Percentiles rank a stretch among this genome's conserved stretches.
phyloP scores from a whole-genome alignment of 1,140 invertebrate species.

The Drosophila lini region DNA sequence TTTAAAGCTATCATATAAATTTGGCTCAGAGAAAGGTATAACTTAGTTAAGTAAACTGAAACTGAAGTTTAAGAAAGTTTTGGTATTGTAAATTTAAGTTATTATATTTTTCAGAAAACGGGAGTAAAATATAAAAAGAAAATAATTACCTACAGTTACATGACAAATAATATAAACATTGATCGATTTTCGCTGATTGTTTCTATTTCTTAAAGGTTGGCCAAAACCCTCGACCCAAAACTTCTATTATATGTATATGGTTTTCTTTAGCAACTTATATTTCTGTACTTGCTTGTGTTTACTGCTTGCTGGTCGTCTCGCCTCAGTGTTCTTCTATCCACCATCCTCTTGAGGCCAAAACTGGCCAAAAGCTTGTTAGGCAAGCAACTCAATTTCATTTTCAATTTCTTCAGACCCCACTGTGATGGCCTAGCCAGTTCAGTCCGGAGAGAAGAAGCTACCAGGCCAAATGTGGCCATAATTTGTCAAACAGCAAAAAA shows the following conservation, averaged over 20 bases:
- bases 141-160: neutral
- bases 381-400: conserved; percentile 77
- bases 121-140: neutral
- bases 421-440: conserved; percentile 14
- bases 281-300: conserved; percentile 2
- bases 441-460: conserved; percentile 38
- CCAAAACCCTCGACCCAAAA: neutral
- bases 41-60: neutral
- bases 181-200: neutral
- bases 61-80: neutral
- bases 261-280: neutral
- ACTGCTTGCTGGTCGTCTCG: neutral
- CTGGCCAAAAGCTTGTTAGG: conserved; percentile 67
- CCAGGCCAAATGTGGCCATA: conserved; percentile 67
- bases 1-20: conserved; percentile 46
- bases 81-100: too few species aligned
- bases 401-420: conserved; percentile 65
- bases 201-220: neutral
- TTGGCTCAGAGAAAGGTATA: neutral
- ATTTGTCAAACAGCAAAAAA: conserved; percentile 69
- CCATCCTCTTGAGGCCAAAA: conserved; percentile 33
- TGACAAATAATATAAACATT: too few species aligned
- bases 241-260: neutral
- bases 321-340: conserved; percentile 1
- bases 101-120: neutral